phyloP scores from a whole-genome alignment of 2,113 vertebrate species.

The Perca flavescens region DNA sequence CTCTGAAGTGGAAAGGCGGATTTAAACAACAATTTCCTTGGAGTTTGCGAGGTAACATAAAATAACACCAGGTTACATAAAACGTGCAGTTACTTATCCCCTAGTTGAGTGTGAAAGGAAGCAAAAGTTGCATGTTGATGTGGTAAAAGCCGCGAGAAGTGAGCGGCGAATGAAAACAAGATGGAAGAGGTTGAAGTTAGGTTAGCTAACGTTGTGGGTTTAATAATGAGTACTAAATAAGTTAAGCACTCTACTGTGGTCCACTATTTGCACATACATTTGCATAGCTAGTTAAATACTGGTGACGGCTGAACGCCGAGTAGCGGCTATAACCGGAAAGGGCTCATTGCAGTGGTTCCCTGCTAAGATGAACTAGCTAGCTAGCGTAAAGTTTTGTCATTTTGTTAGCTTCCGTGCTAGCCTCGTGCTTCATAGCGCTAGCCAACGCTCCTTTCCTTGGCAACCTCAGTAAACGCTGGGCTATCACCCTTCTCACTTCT shows the following conservation, averaged over 20 bases:
- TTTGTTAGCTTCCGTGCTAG: slow-evolving; percentile 71
- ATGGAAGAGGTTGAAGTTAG: slow-evolving; percentile 77
- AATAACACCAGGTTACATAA: neutral
- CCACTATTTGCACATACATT: neutral
- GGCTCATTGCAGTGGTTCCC: neutral
- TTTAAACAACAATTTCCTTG: slow-evolving; percentile 53
- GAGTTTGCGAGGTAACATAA: slow-evolving; percentile 57
- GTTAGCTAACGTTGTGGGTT: slow-evolving; percentile 58
- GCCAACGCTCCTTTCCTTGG: slow-evolving; percentile 60
- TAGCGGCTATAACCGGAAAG: neutral
- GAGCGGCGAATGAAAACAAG: slow-evolving; percentile 81
- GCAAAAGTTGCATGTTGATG: slow-evolving; percentile 70
- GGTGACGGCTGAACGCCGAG: neutral
- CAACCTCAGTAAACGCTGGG: slow-evolving; percentile 48
- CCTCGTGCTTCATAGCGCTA: slow-evolving; percentile 68
- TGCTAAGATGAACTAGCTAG: slow-evolving; percentile 27
- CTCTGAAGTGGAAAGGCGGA: slow-evolving; percentile 54
- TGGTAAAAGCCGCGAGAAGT: slow-evolving; percentile 80
- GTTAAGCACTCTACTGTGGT: neutral
- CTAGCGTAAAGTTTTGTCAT: slow-evolving; percentile 71
- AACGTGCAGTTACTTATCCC: neutral
- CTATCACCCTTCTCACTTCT: neutral
- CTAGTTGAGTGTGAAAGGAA: slow-evolving; percentile 19
- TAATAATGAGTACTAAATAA: slow-evolving; percentile 29
- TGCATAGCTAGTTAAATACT: slow-evolving; percentile 2